Evolutionary conservation across 2,888 invertebrate species (phyloP).

Genomic region (Ichneumoninae sp.): DNA sequence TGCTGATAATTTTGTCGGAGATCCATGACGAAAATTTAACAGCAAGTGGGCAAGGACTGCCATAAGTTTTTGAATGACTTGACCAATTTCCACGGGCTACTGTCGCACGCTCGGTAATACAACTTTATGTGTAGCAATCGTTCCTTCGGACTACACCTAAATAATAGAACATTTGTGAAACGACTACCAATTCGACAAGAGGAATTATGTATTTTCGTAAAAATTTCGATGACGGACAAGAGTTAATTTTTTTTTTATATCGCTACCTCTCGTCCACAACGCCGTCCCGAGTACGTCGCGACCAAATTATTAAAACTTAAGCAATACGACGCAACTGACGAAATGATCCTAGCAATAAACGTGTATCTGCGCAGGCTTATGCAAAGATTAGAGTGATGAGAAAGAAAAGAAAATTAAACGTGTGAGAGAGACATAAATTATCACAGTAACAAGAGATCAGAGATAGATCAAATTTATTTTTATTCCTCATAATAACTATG

Average conservation of each 20-base stretch:
- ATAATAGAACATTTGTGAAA: slow-evolving; percentile 16
- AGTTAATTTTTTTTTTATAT: neutral
- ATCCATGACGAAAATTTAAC: too few relatives aligned
- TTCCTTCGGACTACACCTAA: slow-evolving; percentile 17
- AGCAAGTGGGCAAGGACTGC: too few relatives aligned
- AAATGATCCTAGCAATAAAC: slow-evolving; percentile 77
- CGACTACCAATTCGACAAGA: slow-evolving; percentile 6
- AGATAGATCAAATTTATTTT: slow-evolving; percentile 66
- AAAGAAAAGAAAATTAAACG: slow-evolving; percentile 4
- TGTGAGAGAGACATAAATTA: neutral
- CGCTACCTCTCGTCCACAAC: slow-evolving; percentile 46
- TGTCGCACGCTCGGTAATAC: too few relatives aligned
- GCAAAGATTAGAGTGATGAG: slow-evolving; percentile 38
- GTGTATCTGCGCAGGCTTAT: slow-evolving; percentile 73
- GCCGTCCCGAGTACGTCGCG: slow-evolving; percentile 58
- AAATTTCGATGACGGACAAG: slow-evolving; percentile 62
- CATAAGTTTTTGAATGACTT: too few relatives aligned
- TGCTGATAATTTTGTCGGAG: too few relatives aligned
- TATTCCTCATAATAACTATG: slow-evolving; percentile 24
- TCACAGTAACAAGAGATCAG: neutral
- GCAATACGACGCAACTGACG: slow-evolving; percentile 73
- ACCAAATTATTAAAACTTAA: slow-evolving; percentile 65
- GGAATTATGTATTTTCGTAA: slow-evolving; percentile 60
- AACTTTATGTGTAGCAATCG: slow-evolving; percentile 17
- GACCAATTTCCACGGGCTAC: too few relatives aligned